phyloP scores from a whole-genome alignment of 1,140 invertebrate genomes.

The Tenebrio molitor region DNA sequence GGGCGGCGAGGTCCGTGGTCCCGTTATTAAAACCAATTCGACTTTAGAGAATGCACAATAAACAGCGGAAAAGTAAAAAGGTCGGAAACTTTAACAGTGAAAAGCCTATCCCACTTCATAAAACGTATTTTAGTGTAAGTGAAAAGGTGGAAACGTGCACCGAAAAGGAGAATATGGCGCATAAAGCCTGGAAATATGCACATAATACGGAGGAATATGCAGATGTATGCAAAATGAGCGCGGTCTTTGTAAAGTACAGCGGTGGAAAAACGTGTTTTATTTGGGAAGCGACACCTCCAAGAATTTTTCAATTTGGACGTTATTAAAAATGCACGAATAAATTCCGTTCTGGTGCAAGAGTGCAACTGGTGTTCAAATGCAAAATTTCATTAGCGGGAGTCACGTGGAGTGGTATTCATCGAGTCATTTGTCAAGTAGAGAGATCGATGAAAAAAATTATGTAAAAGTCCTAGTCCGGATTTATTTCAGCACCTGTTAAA shows the following conservation, averaged over 20 bases:
- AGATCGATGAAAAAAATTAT: too few relatives aligned
- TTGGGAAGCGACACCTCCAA: slow-evolving; percentile 6
- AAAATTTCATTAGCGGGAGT: too few relatives aligned
- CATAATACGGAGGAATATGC: slow-evolving; percentile 31
- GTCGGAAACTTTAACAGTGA: slow-evolving; percentile 1
- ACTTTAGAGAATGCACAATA: not conserved
- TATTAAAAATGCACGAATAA: slow-evolving; percentile 9
- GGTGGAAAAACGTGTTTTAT: slow-evolving; percentile 17
- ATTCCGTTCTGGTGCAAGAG: too few relatives aligned
- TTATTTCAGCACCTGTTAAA: too few relatives aligned
- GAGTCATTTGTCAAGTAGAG: too few relatives aligned
- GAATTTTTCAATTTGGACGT: slow-evolving; percentile 27
- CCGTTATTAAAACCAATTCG: not conserved
- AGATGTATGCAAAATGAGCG: slow-evolving; percentile 27
- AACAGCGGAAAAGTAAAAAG: not conserved
- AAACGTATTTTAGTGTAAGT: slow-evolving; percentile 19
- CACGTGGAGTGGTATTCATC: too few relatives aligned
- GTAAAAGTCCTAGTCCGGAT: too few relatives aligned
- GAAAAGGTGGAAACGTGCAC: slow-evolving; percentile 17
- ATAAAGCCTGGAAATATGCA: slow-evolving; percentile 17
- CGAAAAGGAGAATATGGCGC: slow-evolving; percentile 21
- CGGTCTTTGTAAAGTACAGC: not conserved
- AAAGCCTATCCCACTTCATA: not conserved
- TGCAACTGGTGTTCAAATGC: too few relatives aligned
- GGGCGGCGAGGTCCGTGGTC: too few relatives aligned